Evolutionary conservation across 2,888 invertebrate species (phyloP), one percentile per base, ranked within the genome.

Genomic region (Euclidia mi): DNA sequence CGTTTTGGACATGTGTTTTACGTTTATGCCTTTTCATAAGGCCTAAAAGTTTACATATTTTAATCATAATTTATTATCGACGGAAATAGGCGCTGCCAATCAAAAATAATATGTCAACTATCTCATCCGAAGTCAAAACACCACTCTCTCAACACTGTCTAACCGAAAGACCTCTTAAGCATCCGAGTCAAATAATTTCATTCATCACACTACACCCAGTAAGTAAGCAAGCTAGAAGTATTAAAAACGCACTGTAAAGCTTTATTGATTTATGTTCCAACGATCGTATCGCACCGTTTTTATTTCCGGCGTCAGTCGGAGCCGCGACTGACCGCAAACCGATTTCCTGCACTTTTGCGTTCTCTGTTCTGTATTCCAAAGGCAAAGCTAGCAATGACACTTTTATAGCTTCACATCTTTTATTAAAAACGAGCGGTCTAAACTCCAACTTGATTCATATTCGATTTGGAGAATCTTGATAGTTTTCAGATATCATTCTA

Each of bases 271-370:
- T 41, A 4, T 20, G 35, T 28, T 4, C 37, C 14, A 10, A 38
- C 47, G 28, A 20, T 29, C 41, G 50, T 45, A 20, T 50, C 52
- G 37, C 34, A 28, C 29, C 28, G 34, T 53, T 58, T 63, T 40
- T 71, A 63, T 68, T 71, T 71, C 69, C 72, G 59, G 38, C 11
- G 32, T 40, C 31, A 34, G n/a, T 34, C 41, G 32, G 17, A 12
- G 49, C 47, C 52, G 56, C 47, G 20, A 45, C 34, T 68, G 56
- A 68, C 69, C 72, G 52, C 64, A 68, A 68, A 60, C 68, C 60
- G 68, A 71, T 69, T 68, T 64, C 64, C 72, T 71, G 72, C 56
- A 71, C 69, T 68, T 64, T 60, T 50, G 50, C 50, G 56, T 60
- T 28, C 28, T 68, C 66, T 32, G 15, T 15, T 52, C 29, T 47